Evolutionary conservation across 2,113 vertebrate species (phyloP), one percentile per base, ranked within the genome.

Genomic region (Planiliza haematocheilus): DNA sequence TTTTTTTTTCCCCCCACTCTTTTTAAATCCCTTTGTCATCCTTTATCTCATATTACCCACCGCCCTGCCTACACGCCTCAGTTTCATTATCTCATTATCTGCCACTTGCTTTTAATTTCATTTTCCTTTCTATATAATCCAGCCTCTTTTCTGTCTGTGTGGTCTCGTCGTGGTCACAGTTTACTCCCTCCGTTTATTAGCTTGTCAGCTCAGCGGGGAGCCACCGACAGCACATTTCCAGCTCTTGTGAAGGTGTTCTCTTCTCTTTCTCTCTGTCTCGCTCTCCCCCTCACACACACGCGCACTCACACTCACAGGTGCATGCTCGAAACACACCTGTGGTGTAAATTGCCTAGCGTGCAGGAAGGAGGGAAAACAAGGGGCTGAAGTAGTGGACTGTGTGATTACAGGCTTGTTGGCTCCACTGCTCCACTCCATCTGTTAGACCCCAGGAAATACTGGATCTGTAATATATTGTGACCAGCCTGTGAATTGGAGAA

Each of bases 321-420:
- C 37, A 63, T 66, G 56, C 39, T 37, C 58, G n/a, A 42, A 66
- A 53, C 53, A 21, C 73, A 69, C 57, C 17, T 43, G 8, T 42
- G 52, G 48, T 58, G 74, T 85, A 77, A 71, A 77, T 81, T 61
- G 72, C 61, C 13, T 20, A 49, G 37, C 6, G 38, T 66, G 20
- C 1, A 46, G 24, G 51, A 69, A 52, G 50, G 45, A 79, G 36
- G 51, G 41, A 65, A 79, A 82, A 77, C 55, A 72, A 70, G 21
- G 36, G 50, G 57, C 60, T 70, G 37, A 70, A 70, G 71, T 53
- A 64, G 70, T 72, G 56, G 65, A 76, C 61, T 81, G 63, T 81
- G 82, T 84, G 34, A 89, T 84, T 76, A 69, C 6, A 64, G 57
- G 46, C 78, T 69, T 85, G 77, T 84, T 79, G 69, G 69, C 73